Evolutionary conservation across 2,888 invertebrate species (phyloP).

Genomic region (Campoplex nolae): DNA sequence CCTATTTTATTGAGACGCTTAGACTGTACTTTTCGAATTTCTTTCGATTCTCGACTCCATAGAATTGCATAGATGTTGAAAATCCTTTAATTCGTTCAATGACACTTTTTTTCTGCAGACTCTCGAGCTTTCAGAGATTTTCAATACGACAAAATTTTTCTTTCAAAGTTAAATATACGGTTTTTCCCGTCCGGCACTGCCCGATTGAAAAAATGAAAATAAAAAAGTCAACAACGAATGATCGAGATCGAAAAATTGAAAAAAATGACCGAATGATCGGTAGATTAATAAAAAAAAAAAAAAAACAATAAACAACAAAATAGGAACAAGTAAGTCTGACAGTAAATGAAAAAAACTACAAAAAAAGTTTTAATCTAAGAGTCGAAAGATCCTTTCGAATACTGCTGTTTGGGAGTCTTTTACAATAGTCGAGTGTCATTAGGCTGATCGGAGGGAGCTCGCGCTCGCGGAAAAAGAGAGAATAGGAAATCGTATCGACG

Average conservation of each 20-base stretch:
- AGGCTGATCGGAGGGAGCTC: slow-evolving; percentile 23
- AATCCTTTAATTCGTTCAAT: background rate
- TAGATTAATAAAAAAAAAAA: background rate
- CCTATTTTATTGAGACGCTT: background rate
- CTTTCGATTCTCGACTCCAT: background rate
- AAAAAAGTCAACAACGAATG: no score
- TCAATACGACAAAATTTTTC: background rate
- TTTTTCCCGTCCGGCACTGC: background rate
- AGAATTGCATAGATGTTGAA: background rate
- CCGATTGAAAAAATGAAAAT: background rate
- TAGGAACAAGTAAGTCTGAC: no score
- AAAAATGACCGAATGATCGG: no score
- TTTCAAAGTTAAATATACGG: no score
- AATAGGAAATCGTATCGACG: slow-evolving; percentile 72
- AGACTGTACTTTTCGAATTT: background rate
- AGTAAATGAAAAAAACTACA: no score
- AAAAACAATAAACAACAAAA: background rate
- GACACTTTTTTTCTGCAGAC: background rate
- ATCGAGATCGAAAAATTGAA: no score
- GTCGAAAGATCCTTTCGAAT: background rate
- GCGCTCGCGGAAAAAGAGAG: slow-evolving; percentile 62
- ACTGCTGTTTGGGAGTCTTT: background rate
- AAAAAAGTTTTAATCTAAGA: background rate
- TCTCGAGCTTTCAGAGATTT: background rate
- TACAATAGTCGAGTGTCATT: slow-evolving; percentile 18